Evolutionary conservation across 2,797 vertebrate species (phyloP), one percentile per base, ranked within the genome.

Genomic region (Ciconia nigra): DNA sequence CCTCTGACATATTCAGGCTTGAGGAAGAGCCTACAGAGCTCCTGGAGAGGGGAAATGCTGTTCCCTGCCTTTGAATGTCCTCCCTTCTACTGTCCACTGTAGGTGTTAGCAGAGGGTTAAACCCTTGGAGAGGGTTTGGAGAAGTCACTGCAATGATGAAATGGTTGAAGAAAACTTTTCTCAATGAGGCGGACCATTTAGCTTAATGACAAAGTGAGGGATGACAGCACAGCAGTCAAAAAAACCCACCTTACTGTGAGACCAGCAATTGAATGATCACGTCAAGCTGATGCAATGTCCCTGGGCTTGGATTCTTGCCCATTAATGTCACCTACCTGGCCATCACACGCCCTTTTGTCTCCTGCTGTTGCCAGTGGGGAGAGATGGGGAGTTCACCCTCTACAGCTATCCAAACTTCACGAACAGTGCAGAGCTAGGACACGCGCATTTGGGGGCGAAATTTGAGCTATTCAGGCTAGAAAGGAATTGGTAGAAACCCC

Each of bases 371-470:
- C 10, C 15, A 20, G 8, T 16, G 57, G 33, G 28, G 26, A 19
- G 17, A 49, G 4, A 33, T 7, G 26, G 19, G 42, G 33, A 58
- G 5, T 20, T 80, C 2, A 25, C 10, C 29, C 33, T n/a, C 20
- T 22, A 7, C 54, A 44, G 11, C 21, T 26, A 11, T 13, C 25
- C 69, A 41, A 33, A 46, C n/a, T 67, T 52, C 54, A 9, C 46
- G 9, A 19, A 28, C 8, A 42, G 33, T 7, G 49, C 29, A 42
- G 31, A 62, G 22, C 4, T 1, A 22, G 62, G 42, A 28, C 37
- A 10, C 0, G 4, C 21, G 11, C 14, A 3, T 42, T 28, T 0
- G 1, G 35, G 21, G 22, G 41, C 39, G 39, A 20, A 57, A 54
- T 39, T 16, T 39, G 39, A 81, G 59, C 11, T 72, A 8, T 51